Evolutionary conservation across 2,888 invertebrate genomes (phyloP), one percentile per base, ranked within the genome.

Genomic region (Carcina quercana): DNA sequence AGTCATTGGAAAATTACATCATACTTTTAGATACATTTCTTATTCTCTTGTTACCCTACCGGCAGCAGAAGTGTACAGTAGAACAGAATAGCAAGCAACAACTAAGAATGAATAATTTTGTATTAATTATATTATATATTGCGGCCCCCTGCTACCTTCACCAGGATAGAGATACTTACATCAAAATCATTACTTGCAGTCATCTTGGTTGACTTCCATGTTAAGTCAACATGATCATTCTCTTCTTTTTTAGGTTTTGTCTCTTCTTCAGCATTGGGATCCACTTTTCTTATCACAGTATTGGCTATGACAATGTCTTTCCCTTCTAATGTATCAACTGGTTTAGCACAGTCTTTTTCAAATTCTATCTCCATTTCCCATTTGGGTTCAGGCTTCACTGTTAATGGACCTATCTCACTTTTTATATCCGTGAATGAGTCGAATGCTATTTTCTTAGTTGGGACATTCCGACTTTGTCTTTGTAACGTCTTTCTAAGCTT

Each of bases 331-430:
- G 64, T 61, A 15, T 76, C 73, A 13, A 67, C 53, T 10, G 63
- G 44, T 36, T 59, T 64, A 4, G 38, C 27, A 8, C 32, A 32
- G 39, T 45, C 48, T 3, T 54, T 47, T 1, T 13, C 12, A 8
- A 68, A 34, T 40, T 82, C 82, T 35, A 83, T 64, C 58, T 83
- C 83, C 63, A 82, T 58, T 47, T 83, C 82, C 80, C 80, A 80
- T 56, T 72, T 71, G 40, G 83, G 82, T 47, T 82, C 83, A 10
- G 46, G 25, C 52, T 83, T 82, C 14, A 83, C 50, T 15, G 58
- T 49, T 13, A 82, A 47, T 6, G 82, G 73, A 25, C 67, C 74
- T 40, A 85, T 82, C 47, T 85, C 83, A 62, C 75, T 72, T 60
- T 84, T 85, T 7, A 85, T 73, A 38, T 85, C 84, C 30, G 68